Percentiles rank a stretch among this genome's conserved stretches.
These are phyloP conservation scores for Drosophila takahashii DNA, from an alignment of 1,140 invertebrate species.

Conservation along the genomic window DNA sequence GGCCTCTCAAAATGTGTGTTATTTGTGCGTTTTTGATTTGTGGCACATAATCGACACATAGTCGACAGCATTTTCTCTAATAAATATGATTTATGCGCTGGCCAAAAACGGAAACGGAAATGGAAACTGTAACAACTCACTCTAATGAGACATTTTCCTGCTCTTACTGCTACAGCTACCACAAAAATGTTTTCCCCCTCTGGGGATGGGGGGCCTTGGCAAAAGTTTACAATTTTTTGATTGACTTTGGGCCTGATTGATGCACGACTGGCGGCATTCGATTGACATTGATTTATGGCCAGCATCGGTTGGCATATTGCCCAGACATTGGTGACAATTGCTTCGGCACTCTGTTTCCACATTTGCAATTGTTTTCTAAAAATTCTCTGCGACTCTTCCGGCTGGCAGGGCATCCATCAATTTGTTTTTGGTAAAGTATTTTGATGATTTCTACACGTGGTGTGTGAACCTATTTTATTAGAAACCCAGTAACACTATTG, in stretches of 20 bases:
- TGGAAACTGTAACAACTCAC: conserved; percentile 41
- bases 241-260: conserved; percentile 71
- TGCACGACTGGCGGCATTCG: conserved; percentile 44
- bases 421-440: neutral
- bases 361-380: conserved; percentile 48
- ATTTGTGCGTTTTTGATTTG: conserved; percentile 68
- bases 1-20: conserved; percentile 42
- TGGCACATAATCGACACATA: conserved; percentile 47
- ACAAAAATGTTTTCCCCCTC: conserved; percentile 14
- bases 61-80: conserved; percentile 55
- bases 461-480: neutral
- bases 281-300: conserved; percentile 77
- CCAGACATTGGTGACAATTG: conserved; percentile 52
- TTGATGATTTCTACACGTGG: conserved; percentile 7
- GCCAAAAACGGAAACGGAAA: conserved; percentile 38
- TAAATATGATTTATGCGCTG: conserved; percentile 73
- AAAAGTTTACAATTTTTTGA: conserved; percentile 64
- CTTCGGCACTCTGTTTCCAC: conserved; percentile 26
- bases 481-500: neutral
- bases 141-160: conserved; percentile 52
- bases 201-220: conserved; percentile 2
- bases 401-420: conserved; percentile 22
- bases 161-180: too few relatives aligned
- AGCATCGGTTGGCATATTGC: conserved; percentile 53
- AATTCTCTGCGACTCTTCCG: conserved; percentile 9